Evolutionary conservation across 2,888 invertebrate genomes (phyloP).

Genomic region (Lapara coniferarum): DNA sequence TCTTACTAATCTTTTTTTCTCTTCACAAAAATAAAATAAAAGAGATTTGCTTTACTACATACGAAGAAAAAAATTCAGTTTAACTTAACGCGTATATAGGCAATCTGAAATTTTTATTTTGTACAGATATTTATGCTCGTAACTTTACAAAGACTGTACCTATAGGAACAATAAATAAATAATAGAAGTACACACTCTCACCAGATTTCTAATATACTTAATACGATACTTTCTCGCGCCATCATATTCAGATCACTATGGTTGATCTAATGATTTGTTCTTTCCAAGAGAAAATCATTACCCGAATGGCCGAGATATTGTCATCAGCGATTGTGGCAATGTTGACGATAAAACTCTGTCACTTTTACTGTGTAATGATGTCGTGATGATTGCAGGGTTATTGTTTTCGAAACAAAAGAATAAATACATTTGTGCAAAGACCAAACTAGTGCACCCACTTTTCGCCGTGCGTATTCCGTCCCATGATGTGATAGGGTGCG

Average conservation of each 20-base stretch:
- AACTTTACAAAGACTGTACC: too few species aligned
- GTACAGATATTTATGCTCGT: too few species aligned
- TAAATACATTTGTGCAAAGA: background rate
- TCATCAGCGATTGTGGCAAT: constrained; percentile 2
- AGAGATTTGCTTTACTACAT: too few species aligned
- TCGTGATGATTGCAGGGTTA: background rate
- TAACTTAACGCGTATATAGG: too few species aligned
- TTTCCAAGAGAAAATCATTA: constrained; percentile 26
- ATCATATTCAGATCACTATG: constrained; percentile 51
- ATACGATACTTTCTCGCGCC: constrained; percentile 59
- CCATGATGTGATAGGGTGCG: too few species aligned
- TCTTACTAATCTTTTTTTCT: too few species aligned
- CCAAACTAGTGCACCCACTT: too few species aligned
- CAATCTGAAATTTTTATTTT: too few species aligned
- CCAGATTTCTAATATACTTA: constrained; percentile 45
- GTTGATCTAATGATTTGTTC: constrained; percentile 45
- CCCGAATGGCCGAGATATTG: constrained; percentile 10
- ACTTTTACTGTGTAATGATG: constrained; percentile 15
- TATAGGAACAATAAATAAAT: constrained; percentile 36
- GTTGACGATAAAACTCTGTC: constrained; percentile 20
- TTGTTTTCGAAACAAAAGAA: background rate
- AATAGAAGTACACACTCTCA: constrained; percentile 31
- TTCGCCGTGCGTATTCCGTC: too few species aligned
- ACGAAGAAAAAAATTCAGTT: too few species aligned
- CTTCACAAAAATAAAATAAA: too few species aligned